Conservation (phyloP, 2,113 vertebrate genomes). For the Ammodytes marinus region DNA sequence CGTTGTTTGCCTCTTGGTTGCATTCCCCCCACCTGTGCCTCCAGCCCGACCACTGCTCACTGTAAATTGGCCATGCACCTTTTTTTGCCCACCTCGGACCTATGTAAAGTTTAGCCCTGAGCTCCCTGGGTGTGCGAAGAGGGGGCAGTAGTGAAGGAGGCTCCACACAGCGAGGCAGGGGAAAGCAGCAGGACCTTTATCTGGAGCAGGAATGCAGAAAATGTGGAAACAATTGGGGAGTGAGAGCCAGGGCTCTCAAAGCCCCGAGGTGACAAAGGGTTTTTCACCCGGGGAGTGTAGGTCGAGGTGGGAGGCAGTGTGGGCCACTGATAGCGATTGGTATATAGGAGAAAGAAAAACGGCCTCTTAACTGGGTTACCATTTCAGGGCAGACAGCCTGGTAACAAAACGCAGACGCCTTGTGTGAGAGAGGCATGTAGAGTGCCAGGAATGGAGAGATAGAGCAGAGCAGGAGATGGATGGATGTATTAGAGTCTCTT, state of each 20-base stretch:
- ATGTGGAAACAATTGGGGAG: slow-evolving; percentile 86
- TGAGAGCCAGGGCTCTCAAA: slow-evolving; percentile 79
- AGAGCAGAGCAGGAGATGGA: slow-evolving; percentile 67
- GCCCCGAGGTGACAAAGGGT: slow-evolving; percentile 83
- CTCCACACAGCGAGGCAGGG: slow-evolving; percentile 56
- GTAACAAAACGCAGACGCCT: slow-evolving; percentile 81
- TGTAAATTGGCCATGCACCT: slow-evolving; percentile 23
- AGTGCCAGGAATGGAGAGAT: slow-evolving; percentile 78
- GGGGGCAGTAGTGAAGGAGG: slow-evolving; percentile 45
- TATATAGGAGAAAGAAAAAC: slow-evolving; percentile 69
- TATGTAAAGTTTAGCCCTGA: slow-evolving; percentile 16
- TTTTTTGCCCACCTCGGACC: slow-evolving; percentile 25
- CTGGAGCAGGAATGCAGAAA: slow-evolving; percentile 88
- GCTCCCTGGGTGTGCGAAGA: slow-evolving; percentile 36
- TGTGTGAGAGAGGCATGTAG: slow-evolving; percentile 66
- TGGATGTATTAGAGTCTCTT: slow-evolving; percentile 75
- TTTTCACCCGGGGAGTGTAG: slow-evolving; percentile 75
- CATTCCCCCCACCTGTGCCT: slow-evolving; percentile 53
- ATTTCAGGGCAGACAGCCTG: slow-evolving; percentile 79
- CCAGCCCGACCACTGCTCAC: slow-evolving; percentile 20
- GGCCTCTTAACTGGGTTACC: slow-evolving; percentile 82
- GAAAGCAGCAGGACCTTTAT: slow-evolving; percentile 81
- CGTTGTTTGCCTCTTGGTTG: slow-evolving; percentile 41
- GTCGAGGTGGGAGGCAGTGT: slow-evolving; percentile 70
- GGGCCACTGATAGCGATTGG: slow-evolving; percentile 68